phyloP scores from a whole-genome alignment of 2,113 vertebrate species.

The Oreochromis tanganicae region DNA sequence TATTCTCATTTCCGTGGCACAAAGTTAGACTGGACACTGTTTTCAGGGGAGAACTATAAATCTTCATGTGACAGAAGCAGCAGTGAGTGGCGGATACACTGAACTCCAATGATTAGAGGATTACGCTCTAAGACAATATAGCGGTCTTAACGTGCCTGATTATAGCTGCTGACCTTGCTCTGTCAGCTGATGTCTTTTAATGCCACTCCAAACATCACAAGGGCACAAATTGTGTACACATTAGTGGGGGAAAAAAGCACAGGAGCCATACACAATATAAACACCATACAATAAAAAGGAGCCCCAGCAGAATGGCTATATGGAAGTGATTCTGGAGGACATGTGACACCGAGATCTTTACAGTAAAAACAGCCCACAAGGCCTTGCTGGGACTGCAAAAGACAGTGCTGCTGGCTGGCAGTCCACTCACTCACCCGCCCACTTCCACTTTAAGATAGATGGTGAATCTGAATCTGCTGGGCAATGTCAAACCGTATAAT shows the following conservation, averaged over 20 bases:
- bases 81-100: constrained; percentile 36
- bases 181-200: constrained; percentile 14
- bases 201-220: background rate
- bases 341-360: constrained; percentile 37
- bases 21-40: constrained; percentile 18
- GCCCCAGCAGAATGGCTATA: background rate
- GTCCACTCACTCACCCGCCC: background rate
- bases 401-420: background rate
- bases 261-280: background rate
- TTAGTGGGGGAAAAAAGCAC: rapidly evolving
- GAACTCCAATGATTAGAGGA: constrained; percentile 28
- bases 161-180: constrained; percentile 40
- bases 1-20: background rate
- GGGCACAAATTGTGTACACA: background rate
- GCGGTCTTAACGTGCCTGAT: constrained; percentile 36
- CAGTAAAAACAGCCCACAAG: constrained; percentile 36
- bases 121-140: constrained; percentile 63
- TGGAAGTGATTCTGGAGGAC: background rate
- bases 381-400: constrained; percentile 14
- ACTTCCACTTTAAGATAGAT: background rate
- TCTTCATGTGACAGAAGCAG: constrained; percentile 39
- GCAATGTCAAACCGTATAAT: constrained; percentile 16
- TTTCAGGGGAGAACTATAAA: constrained; percentile 25
- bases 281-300: background rate
- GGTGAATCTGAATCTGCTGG: constrained; percentile 6